Evolutionary conservation across 2,888 invertebrate genomes (phyloP).

Genomic region (Hedychridium roseum): DNA sequence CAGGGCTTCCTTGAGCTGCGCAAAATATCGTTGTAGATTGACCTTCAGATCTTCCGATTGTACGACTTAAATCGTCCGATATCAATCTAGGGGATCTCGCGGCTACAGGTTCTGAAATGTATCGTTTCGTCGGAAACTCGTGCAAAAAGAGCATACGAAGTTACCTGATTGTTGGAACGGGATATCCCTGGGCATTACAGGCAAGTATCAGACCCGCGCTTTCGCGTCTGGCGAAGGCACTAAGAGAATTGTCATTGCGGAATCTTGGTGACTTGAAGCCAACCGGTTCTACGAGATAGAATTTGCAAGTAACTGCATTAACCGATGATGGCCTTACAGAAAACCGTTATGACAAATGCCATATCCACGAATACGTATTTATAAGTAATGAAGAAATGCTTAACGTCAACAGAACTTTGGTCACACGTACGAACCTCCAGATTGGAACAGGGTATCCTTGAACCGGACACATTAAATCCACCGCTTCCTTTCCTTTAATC

Average conservation of each 20-base stretch:
- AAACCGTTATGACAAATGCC: no score
- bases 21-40: conserved; percentile 71
- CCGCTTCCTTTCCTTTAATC: conserved; percentile 30
- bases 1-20: conserved; percentile 74
- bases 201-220: conserved; percentile 54
- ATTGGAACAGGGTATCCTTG: conserved; percentile 76
- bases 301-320: no score
- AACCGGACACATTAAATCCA: conserved; percentile 74
- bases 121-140: conserved; percentile 13
- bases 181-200: conserved; percentile 74
- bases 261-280: conserved; percentile 75
- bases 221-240: conserved; percentile 67
- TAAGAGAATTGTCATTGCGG: conserved; percentile 70
- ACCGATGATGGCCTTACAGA: no score
- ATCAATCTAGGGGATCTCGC: conserved; percentile 71
- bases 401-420: neutral
- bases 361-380: no score
- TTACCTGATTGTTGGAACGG: conserved; percentile 76
- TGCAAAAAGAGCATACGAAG: neutral
- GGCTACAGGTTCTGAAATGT: conserved; percentile 64
- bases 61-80: conserved; percentile 69
- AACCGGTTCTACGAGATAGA: conserved; percentile 70
- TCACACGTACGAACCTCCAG: no score
- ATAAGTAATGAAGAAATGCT: neutral
- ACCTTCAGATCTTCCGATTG: conserved; percentile 66